Evolutionary conservation across 2,113 vertebrate species (phyloP), one percentile per base, ranked within the genome.

Genomic region (Gymnarchus niloticus): DNA sequence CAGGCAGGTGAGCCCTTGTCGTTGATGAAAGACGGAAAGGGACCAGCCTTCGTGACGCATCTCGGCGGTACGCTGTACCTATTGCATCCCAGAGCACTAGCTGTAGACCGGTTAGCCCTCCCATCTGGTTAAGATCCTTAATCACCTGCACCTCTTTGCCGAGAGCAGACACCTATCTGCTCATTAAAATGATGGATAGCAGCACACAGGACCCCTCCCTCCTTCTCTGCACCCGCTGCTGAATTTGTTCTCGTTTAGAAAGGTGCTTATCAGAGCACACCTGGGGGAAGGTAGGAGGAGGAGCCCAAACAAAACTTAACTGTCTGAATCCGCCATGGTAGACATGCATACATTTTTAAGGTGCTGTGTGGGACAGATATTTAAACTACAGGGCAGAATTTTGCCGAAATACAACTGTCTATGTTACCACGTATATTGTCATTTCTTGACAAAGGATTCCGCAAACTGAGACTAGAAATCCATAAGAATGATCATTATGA

Each of bases 171-270:
- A 93, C 91, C 91, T 91, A 92, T 92, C 92, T 92, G 89, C 93
- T 97, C 94, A 96, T 97, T 98, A 96, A 88, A 91, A 93, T 97
- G 96, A 98, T 95, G 94, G 95, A 96, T 97, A 93, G 92, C 92
- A 87, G 89, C 88, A 89, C 84, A 88, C 86, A 91, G 87, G 90
- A 87, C 85, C 91, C 88, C 90, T 83, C 90, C 86, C 83, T 77
- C 52, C 88, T 89, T 86, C 89, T 93, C 89, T 89, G 92, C 86
- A 76, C 78, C 80, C 88, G 89, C 86, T 89, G 93, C 90, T 88
- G 92, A 92, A 94, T 93, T 91, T 93, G 93, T 94, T 93, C 91
- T 91, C 90, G 88, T 93, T 94, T 91, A 93, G 92, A 93, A 90
- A 90, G 92, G 92, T 92, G 92, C 92, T 91, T 93, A 94, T 93